Percentiles rank a stretch among this genome's conserved stretches.
These are phyloP conservation scores for Porites cylindrica DNA, from an alignment of 92 coral and sea anemone species.

Conservation along the genomic window DNA sequence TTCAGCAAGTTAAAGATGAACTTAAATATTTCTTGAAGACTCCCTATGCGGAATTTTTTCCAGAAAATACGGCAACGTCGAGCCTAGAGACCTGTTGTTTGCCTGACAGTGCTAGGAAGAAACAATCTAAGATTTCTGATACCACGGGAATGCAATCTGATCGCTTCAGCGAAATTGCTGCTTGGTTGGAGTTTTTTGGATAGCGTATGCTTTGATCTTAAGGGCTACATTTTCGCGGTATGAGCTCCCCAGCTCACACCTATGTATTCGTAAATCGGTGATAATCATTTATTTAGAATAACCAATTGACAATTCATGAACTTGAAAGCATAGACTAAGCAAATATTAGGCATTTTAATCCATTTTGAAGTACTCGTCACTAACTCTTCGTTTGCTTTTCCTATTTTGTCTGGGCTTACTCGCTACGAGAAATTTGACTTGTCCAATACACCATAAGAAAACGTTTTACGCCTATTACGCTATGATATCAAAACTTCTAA, in stretches of 20 bases:
- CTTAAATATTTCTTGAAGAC: conserved; percentile 15
- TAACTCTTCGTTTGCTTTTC: too few relatives aligned
- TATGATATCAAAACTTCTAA: too few relatives aligned
- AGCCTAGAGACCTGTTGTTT: not conserved
- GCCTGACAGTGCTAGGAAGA: not conserved
- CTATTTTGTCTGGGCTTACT: too few relatives aligned
- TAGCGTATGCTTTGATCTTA: not conserved
- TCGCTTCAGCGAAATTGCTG: conserved; percentile 30
- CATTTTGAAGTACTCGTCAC: too few relatives aligned
- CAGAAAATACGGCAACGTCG: not conserved
- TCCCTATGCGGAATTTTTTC: conserved; percentile 29
- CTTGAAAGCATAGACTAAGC: too few relatives aligned
- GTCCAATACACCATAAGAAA: too few relatives aligned
- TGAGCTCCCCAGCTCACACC: too few relatives aligned
- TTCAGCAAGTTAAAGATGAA: conserved; percentile 22
- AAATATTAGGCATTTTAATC: too few relatives aligned
- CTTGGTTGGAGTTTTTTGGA: conserved; percentile 48
- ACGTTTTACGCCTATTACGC: too few relatives aligned
- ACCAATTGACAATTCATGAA: too few relatives aligned
- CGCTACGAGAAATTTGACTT: too few relatives aligned
- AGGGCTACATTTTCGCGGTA: not conserved
- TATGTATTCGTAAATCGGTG: not conserved
- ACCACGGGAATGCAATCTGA: not conserved
- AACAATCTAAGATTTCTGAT: not conserved
- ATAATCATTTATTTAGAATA: not conserved